Evolutionary conservation across 2,888 invertebrate species (phyloP), one percentile per base, ranked within the genome.

Genomic region (Apamea sordens): DNA sequence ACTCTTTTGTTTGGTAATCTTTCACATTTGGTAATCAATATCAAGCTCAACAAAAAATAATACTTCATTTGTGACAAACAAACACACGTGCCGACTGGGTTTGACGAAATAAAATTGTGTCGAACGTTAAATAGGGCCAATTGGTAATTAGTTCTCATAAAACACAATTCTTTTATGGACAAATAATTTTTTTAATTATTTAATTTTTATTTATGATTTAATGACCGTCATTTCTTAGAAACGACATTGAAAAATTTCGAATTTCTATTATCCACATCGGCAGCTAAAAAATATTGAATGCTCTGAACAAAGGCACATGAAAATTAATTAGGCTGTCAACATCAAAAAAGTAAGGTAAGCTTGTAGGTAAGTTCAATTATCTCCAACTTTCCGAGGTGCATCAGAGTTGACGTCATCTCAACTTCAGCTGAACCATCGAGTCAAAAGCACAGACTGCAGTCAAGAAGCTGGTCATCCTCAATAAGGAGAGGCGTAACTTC

Each of bases 31-130:
- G 53, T 28, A 28, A 69, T 11, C 21, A 2, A 41, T 68, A 68
- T 4, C 10, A 74, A 74, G 68, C 10, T 41, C 28, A 68, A 41
- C 41, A 74, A 15, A 53, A 68, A 68, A 68, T 74, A 32, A 69
- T 28, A 44, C 41, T 41, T 69, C 41, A 74, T 56, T 74, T 56
- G 21, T 28, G 44, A 56, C 36, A n/a, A 67, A 56, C 28, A 18
- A 28, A 28, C 8, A 47, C 56, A 8, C 7, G 18, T 36, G n/a
- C 24, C 15, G 18, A 76, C 36, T 47, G 28, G 6, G 5, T 56
- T 56, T n/a, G 21, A 65, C 7, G 32, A 13, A 53, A 18, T 56
- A n/a, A 36, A 47, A 13, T 44, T 1, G 5, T 0, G 15, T 73
- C 44, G 15, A 44, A 44, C 8, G 32, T 18, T 73, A 50, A 63